phyloP scores from a whole-genome alignment of 2,113 vertebrate species.

The Scolopax mira region DNA sequence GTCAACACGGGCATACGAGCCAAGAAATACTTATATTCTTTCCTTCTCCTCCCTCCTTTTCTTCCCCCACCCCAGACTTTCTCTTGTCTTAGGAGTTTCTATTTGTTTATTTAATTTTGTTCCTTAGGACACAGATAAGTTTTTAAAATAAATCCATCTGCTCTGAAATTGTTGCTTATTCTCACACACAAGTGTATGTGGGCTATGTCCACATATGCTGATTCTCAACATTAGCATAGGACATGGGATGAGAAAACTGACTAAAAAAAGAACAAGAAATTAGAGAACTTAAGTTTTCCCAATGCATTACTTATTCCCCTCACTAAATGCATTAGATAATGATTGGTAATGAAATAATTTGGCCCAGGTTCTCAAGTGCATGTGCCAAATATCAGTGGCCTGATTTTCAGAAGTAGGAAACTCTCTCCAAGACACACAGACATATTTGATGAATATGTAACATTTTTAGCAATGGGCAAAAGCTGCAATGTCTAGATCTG shows the following conservation, averaged over 20 bases:
- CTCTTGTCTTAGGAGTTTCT: not conserved
- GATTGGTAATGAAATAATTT: constrained; percentile 1
- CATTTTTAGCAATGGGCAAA: not conserved
- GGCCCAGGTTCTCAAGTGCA: not conserved
- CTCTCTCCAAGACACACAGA: not conserved
- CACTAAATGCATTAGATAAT: not conserved
- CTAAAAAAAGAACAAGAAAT: not conserved
- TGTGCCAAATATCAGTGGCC: not conserved
- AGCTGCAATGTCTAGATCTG: not conserved
- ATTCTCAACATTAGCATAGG: not conserved
- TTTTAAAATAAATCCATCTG: constrained; percentile 2
- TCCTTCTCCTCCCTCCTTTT: not conserved
- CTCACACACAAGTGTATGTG: not conserved
- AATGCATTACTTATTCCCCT: not conserved
- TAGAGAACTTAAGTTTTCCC: not conserved
- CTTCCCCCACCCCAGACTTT: not conserved
- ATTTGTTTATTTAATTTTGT: not conserved
- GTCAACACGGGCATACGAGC: constrained; percentile 1
- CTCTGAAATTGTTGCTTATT: not conserved
- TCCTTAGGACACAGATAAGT: not conserved
- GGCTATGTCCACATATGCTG: not conserved
- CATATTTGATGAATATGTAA: not conserved
- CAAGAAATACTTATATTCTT: constrained; percentile 9
- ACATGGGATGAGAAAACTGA: not conserved
- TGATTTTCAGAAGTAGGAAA: constrained; percentile 18